Evolutionary conservation across 37 sponge, comb jelly and placozoan species (phyloP).

Genomic region (Axinella damicornis): DNA sequence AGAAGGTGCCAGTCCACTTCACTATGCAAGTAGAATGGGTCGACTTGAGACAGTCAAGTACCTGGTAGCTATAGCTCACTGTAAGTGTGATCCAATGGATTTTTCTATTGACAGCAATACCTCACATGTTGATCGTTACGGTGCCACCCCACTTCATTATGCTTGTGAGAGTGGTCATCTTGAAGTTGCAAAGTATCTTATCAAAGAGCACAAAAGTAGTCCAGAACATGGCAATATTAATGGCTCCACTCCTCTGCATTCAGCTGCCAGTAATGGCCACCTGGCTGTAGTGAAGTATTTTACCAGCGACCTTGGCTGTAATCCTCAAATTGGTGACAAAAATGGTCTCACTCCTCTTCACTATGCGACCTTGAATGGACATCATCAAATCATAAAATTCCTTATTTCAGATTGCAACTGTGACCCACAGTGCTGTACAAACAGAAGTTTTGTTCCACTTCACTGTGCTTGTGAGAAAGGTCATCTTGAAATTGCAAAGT

Average conservation of each 20-base stretch:
- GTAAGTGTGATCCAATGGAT: too few relatives aligned
- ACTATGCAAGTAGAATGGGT: constrained; percentile 7
- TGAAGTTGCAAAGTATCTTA: not conserved
- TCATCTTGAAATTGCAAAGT: not conserved
- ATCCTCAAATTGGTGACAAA: too few relatives aligned
- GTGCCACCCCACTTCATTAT: constrained; percentile 34
- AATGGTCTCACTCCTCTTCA: too few relatives aligned
- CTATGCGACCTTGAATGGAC: too few relatives aligned
- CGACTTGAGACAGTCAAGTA: not conserved
- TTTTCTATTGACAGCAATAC: too few relatives aligned
- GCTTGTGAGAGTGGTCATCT: constrained; percentile 47
- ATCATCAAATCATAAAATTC: not conserved
- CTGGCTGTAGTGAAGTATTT: too few relatives aligned
- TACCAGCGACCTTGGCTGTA: too few relatives aligned
- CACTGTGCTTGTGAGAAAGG: constrained; percentile 16
- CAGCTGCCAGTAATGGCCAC: not conserved
- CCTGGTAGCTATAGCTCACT: not conserved
- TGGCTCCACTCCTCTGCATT: too few relatives aligned
- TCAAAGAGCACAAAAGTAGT: not conserved
- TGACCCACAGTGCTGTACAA: not conserved
- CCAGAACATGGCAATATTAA: not conserved
- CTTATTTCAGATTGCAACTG: not conserved
- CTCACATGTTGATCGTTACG: too few relatives aligned
- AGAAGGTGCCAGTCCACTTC: constrained; percentile 36
- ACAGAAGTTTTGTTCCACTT: not conserved